A percentile compares a stretch with the other conserved stretches of the same genome.
Evolutionary conservation across 2,888 invertebrate genomes (phyloP).

Genomic region (Cacoxenus indagator): DNA sequence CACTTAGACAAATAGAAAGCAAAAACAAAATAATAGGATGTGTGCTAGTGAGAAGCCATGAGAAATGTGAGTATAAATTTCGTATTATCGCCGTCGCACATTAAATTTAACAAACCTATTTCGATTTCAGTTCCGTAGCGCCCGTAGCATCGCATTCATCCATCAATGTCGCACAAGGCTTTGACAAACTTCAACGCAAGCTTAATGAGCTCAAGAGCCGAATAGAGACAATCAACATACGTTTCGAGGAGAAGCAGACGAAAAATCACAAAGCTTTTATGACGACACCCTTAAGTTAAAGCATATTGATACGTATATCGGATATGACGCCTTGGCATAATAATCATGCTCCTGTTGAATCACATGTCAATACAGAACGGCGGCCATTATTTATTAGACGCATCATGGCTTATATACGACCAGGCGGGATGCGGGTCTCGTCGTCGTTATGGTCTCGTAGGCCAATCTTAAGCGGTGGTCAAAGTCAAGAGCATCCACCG

Average conservation of each 20-base stretch:
- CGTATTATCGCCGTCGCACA: too few species aligned
- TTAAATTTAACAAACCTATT: too few species aligned
- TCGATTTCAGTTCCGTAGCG: background rate
- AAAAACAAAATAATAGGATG: background rate
- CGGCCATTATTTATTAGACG: background rate
- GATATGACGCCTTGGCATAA: constrained; percentile 42
- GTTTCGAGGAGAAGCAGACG: background rate
- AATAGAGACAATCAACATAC: constrained; percentile 36
- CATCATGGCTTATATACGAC: constrained; percentile 5
- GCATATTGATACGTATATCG: constrained; percentile 33
- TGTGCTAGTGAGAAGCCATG: background rate
- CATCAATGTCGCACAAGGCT: constrained; percentile 41
- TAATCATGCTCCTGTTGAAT: constrained; percentile 44
- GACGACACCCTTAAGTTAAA: background rate
- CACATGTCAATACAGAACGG: constrained; percentile 10
- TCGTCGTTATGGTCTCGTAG: too few species aligned
- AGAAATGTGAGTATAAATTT: background rate
- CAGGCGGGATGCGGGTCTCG: background rate
- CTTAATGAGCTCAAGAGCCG: constrained; percentile 46
- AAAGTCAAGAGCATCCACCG: too few species aligned
- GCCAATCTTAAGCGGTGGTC: background rate
- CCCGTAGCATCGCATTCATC: constrained; percentile 38
- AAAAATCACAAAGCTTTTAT: background rate
- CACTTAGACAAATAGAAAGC: background rate
- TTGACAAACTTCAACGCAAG: constrained; percentile 48